Evolutionary conservation across 2,113 vertebrate species (phyloP).

Genomic region (Poeciliopsis retropinna): DNA sequence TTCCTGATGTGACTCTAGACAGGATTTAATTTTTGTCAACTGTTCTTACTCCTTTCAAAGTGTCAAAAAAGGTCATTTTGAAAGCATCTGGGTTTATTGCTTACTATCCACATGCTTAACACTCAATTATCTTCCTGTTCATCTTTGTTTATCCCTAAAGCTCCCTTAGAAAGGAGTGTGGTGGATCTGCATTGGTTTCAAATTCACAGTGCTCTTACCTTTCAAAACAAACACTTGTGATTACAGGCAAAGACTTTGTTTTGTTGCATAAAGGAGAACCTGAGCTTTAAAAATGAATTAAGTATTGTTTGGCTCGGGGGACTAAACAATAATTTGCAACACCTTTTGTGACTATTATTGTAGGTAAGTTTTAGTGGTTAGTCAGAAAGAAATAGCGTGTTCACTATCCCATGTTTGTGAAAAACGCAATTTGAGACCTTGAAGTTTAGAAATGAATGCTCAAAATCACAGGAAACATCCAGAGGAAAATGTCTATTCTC

Average conservation of each 20-base stretch:
- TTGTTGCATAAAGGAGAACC: slow-evolving; percentile 18
- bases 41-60: slow-evolving; percentile 54
- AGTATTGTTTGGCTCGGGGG: slow-evolving; percentile 31
- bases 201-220: slow-evolving; percentile 34
- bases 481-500: slow-evolving; percentile 54
- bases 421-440: slow-evolving; percentile 52
- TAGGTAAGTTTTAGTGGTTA: slow-evolving; percentile 55
- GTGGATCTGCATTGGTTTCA: slow-evolving; percentile 38
- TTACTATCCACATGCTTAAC: slow-evolving; percentile 70
- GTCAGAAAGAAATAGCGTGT: slow-evolving; percentile 65
- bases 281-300: slow-evolving; percentile 34
- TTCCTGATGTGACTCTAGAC: slow-evolving; percentile 60
- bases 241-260: slow-evolving; percentile 14
- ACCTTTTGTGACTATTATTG: slow-evolving; percentile 64
- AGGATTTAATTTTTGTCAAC: slow-evolving; percentile 67
- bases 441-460: slow-evolving; percentile 68
- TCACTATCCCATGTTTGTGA: slow-evolving; percentile 25
- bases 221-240: slow-evolving; percentile 30
- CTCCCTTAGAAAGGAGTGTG: slow-evolving; percentile 53
- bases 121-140: slow-evolving; percentile 75
- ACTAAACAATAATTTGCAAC: slow-evolving; percentile 51
- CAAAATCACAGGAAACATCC: slow-evolving; percentile 68
- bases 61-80: slow-evolving; percentile 74
- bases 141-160: slow-evolving; percentile 42
- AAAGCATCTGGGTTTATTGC: slow-evolving; percentile 66